Evolutionary conservation across 2,113 vertebrate species (phyloP).

Genomic region (Psittacara wagleri): DNA sequence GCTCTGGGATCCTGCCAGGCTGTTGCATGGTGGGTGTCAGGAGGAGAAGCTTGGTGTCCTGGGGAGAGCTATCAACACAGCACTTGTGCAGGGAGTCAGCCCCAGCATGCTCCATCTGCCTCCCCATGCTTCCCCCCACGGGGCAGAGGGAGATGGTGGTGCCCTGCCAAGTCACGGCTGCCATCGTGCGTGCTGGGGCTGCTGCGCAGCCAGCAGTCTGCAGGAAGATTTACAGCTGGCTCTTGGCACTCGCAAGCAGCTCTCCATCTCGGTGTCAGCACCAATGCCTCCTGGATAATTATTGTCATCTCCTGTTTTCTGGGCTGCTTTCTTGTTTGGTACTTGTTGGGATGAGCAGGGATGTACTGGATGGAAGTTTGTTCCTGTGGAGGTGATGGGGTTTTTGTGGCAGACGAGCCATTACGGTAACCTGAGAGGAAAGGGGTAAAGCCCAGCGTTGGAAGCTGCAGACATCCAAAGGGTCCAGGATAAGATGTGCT

Average conservation of each 20-base stretch:
- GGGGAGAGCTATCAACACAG: neutral
- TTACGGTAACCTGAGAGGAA: neutral
- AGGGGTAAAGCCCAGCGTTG: neutral
- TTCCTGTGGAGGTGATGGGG: fast-evolving
- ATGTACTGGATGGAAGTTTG: neutral
- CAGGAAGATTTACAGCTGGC: neutral
- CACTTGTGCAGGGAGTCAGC: neutral
- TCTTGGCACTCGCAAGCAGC: neutral
- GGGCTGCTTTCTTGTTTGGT: neutral
- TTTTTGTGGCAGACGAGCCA: neutral
- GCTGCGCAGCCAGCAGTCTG: neutral
- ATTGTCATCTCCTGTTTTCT: neutral
- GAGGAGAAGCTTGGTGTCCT: neutral
- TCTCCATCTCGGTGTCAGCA: neutral
- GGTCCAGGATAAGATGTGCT: neutral
- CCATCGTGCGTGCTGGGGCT: neutral
- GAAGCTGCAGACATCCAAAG: neutral
- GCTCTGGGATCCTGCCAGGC: neutral
- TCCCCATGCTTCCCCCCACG: neutral
- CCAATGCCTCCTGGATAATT: neutral
- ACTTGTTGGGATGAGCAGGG: neutral
- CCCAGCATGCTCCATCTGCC: neutral
- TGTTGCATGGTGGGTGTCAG: neutral
- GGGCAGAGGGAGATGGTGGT: neutral
- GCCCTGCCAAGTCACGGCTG: neutral